These are phyloP conservation scores for Trichonephila clavata DNA, from an alignment of 1,140 invertebrate species.

Conservation along the genomic window DNA sequence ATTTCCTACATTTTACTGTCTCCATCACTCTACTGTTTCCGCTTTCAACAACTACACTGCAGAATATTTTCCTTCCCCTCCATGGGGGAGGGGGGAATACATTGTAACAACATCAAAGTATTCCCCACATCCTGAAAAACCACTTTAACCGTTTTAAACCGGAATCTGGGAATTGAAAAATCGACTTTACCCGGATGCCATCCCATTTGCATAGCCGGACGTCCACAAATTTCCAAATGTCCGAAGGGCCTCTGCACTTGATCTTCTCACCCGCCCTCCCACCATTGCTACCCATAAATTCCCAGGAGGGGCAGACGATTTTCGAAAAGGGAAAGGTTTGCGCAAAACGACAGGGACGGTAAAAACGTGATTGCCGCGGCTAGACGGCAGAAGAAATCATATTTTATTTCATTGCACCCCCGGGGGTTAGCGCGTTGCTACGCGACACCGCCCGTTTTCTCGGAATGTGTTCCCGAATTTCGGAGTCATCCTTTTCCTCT, in stretches of 20 bases:
- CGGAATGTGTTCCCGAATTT: slow-evolving; percentile 20
- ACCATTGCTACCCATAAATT: slow-evolving; percentile 50
- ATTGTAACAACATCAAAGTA: not conserved
- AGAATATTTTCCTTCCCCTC: not conserved
- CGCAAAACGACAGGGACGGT: not conserved
- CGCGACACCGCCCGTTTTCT: not conserved
- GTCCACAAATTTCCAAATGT: slow-evolving; percentile 33
- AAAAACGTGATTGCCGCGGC: slow-evolving; percentile 34
- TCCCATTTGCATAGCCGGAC: slow-evolving; percentile 10
- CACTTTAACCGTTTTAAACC: not conserved
- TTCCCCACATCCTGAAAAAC: not conserved
- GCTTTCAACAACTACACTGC: not conserved
- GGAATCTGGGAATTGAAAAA: not conserved
- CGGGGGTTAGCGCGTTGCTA: slow-evolving; percentile 42
- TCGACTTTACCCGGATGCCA: not conserved
- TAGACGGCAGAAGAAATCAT: slow-evolving; percentile 45
- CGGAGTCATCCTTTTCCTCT: not conserved
- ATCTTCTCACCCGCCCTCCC: not conserved
- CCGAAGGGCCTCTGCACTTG: not conserved
- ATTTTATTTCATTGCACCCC: slow-evolving; percentile 65
- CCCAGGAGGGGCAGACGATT: not conserved
- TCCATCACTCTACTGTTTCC: not conserved
- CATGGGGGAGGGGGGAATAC: not conserved
- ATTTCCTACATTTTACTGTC: not conserved
- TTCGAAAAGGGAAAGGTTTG: not conserved